Evolutionary conservation across 2,888 invertebrate genomes (phyloP), one percentile per base, ranked within the genome.

Genomic region (Agrotis ipsilon): DNA sequence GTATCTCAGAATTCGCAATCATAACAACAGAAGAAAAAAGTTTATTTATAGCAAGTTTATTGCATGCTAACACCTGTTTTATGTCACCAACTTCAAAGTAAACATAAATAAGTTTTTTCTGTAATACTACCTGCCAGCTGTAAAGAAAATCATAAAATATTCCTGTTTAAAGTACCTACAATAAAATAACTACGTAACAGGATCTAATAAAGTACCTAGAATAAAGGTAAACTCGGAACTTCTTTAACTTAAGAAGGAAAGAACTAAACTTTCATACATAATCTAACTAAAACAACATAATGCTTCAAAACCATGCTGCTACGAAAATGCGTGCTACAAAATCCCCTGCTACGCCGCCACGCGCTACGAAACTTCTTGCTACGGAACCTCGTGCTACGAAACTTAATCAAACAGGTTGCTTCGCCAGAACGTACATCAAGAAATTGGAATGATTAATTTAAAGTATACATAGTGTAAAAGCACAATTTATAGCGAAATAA

Each of bases 31-130:
- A 68, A 65, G 54, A n/a, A 51, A 71, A 75, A 80, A 69, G 61
- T 83, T 75, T 61, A 62, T 75, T 68, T 63, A 68, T 63, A 45
- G n/a, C 45, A 75, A 81, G 68, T 78, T 83, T 77, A 83, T 72
- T 68, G 54, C 67, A 67, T 58, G 72, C 52, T 60, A 78, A 70
- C 75, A 73, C 75, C 72, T 77, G 67, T 73, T 84, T 84, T 62
- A 69, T 59, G 72, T 62, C 49, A 52, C 45, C 66, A 65, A 72
- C 67, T 68, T 54, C 49, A 62, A 69, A 65, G 61, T 48, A 58
- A 75, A 79, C 63, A 60, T 82, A 79, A 81, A 83, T 84, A 83
- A 79, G 59, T 83, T 82, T 6, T 68, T 62, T 78, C 24, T n/a
- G 68, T 67, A 55, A 78, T 76, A 62, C 69, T 76, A 68, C 75